Evolutionary conservation across 1,140 invertebrate species (phyloP), one percentile per base, ranked within the genome.

Genomic region (Planococcus citri): DNA sequence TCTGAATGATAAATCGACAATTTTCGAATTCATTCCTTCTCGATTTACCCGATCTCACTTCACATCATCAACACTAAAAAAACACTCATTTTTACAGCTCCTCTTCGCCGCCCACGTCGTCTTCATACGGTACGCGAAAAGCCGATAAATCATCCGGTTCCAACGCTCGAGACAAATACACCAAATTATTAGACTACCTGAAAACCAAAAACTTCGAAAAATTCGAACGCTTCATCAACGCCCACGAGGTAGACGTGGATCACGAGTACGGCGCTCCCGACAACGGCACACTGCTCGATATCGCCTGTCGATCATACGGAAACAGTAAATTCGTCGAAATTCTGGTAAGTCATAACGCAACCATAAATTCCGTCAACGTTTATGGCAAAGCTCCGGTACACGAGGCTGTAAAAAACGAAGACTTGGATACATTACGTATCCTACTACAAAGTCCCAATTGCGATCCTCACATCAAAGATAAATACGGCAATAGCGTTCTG

Each of bases 331-430:
- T 85, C 70, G 82, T 86, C 0, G 77, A 82, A 69, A 77, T 84
- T 0, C 80, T 91, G n/a, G 74, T 91, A 1, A 79, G 82, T 68
- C 78, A 84, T 71, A 85, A 87, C 41, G 86, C 85, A 0, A 80
- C 87, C 77, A 82, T 85, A 0, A 88, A 88, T 74, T 81, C 77
- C 74, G 76, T 85, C 3, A 85, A 85, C 76, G 82, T 81, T 1
- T 79, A 83, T 2, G 82, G 84, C 37, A 83, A 84, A 72, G 82
- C 83, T 1, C 85, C 87, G 0, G 79, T 90, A 51, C 88, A 87
- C 77, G 86, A 85, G 70, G 86, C 86, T 0, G 80, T 82, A 0
- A 82, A 87, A 74, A 80, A 78, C 1, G 80, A 81, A 41, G 81
- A 87, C 74, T 74, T 78, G 1, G 76, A 80, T 3, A 83, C 83